phyloP scores from a whole-genome alignment of 1,140 invertebrate genomes.

The Halictus rubicundus region DNA sequence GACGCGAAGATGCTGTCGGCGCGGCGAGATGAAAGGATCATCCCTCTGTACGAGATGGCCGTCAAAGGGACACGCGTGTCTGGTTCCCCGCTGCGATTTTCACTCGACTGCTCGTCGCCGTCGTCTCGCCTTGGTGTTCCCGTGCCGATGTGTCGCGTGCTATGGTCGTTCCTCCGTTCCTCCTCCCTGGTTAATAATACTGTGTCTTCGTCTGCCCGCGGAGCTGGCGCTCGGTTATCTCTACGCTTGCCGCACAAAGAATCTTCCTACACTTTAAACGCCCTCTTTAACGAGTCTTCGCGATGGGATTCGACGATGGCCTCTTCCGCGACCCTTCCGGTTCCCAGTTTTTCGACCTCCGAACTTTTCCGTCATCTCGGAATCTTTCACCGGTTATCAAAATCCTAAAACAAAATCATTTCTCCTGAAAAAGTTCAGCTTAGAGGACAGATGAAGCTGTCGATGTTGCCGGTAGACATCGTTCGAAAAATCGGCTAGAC shows the following conservation, averaged over 20 bases:
- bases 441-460: no score
- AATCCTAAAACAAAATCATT: no score
- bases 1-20: constrained; percentile 57
- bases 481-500: no score
- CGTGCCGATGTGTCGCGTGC: constrained; percentile 44
- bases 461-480: no score
- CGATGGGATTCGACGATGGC: neutral
- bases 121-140: constrained; percentile 42
- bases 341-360: no score
- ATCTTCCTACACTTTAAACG: constrained; percentile 31
- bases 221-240: constrained; percentile 3
- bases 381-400: no score
- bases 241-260: constrained; percentile 17
- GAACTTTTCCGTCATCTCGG: no score
- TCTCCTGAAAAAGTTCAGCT: no score
- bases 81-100: constrained; percentile 60
- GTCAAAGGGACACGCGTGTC: constrained; percentile 66
- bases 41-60: constrained; percentile 57
- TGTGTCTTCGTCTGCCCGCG: constrained; percentile 27
- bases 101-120: constrained; percentile 53
- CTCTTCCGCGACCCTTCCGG: neutral
- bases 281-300: constrained; percentile 27
- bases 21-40: constrained; percentile 65
- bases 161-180: constrained; percentile 13
- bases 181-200: constrained; percentile 52